phyloP scores from a whole-genome alignment of 2,797 vertebrate genomes.

The Chrosomus eos region DNA sequence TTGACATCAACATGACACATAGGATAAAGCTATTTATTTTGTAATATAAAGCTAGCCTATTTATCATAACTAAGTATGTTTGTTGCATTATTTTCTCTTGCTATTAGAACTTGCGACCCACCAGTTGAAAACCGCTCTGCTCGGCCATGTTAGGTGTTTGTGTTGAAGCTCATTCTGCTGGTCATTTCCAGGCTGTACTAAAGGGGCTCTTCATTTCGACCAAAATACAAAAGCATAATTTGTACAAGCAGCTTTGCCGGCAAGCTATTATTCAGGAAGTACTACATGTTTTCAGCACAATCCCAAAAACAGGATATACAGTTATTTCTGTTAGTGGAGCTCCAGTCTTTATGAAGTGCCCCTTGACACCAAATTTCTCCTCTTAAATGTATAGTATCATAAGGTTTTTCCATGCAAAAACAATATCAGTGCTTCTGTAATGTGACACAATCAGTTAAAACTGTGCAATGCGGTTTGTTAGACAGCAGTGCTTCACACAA shows the following conservation, averaged over 20 bases:
- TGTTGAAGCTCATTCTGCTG: constrained; percentile 7
- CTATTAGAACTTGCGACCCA: neutral
- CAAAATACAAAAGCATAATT: neutral
- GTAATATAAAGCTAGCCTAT: neutral
- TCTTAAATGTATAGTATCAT: constrained; percentile 16
- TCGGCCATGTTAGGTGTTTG: neutral
- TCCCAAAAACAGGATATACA: neutral
- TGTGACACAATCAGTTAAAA: neutral
- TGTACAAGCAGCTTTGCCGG: neutral
- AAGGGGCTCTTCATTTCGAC: constrained; percentile 32
- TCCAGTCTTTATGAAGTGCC: constrained; percentile 40
- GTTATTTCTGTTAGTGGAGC: neutral
- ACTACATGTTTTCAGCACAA: neutral
- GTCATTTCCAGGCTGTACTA: constrained; percentile 20
- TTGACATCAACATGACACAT: neutral
- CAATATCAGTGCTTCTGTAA: neutral
- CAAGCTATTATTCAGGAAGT: neutral
- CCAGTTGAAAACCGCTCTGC: constrained; percentile 30
- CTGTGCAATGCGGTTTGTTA: neutral
- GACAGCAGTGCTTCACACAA: neutral
- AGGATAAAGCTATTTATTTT: neutral
- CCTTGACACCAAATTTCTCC: neutral
- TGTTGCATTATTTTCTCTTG: neutral
- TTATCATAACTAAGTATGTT: neutral
- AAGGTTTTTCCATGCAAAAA: constrained; percentile 20